phyloP scores from a whole-genome alignment of 2,797 vertebrate genomes.

The Erethizon dorsatum region DNA sequence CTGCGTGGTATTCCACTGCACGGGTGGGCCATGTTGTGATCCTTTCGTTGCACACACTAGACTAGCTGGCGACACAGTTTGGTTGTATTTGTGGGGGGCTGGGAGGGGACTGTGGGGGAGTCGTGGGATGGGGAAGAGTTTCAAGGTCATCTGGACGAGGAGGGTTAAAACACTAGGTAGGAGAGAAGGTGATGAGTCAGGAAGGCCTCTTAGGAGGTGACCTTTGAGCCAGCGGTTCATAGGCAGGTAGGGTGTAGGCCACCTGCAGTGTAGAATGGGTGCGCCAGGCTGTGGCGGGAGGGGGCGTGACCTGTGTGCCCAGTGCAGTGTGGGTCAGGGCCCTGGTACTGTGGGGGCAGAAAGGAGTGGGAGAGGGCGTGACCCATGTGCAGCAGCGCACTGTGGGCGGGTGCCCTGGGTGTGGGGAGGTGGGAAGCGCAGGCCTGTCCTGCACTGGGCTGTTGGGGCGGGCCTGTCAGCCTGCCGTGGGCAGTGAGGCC shows the following conservation, averaged over 20 bases:
- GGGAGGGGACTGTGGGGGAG: not conserved
- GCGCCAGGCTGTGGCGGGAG: not conserved
- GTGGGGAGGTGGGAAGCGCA: fast-evolving
- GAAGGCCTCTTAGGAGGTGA: not conserved
- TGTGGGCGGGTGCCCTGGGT: too few species aligned
- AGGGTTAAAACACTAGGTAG: not conserved
- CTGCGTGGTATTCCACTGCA: not conserved
- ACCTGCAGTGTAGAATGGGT: not conserved
- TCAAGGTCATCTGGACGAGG: not conserved
- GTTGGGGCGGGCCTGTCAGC: not conserved
- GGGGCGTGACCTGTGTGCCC: too few species aligned
- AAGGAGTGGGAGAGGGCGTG: too few species aligned
- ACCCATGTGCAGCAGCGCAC: not conserved
- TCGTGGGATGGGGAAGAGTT: not conserved
- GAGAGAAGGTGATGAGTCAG: not conserved
- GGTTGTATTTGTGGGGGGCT: not conserved
- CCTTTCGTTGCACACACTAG: not conserved
- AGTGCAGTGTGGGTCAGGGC: not conserved
- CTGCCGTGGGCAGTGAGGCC: not conserved
- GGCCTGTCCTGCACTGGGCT: not conserved
- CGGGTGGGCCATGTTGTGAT: too few species aligned
- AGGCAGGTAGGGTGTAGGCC: not conserved
- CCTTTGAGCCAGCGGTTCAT: not conserved
- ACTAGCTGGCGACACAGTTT: not conserved
- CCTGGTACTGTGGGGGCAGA: not conserved